Evolutionary conservation across 2,888 invertebrate genomes (phyloP).

Genomic region (Cosmorhoe ocellata): DNA sequence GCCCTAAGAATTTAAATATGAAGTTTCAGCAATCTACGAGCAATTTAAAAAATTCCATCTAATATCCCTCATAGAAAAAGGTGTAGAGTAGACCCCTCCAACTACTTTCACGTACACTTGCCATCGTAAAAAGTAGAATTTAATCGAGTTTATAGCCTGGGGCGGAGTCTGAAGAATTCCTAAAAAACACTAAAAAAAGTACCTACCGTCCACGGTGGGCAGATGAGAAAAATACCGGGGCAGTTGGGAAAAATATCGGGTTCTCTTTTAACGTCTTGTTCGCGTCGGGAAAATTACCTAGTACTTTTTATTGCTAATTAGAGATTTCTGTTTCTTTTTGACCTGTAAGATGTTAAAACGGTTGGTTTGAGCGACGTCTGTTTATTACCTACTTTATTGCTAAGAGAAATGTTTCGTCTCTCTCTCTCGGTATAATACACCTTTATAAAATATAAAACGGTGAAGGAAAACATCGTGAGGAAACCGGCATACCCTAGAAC

Average conservation of each 20-base stretch:
- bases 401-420: too few species aligned
- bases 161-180: slow-evolving; percentile 25
- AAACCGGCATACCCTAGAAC: too few species aligned
- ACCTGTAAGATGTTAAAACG: background rate
- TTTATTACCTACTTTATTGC: too few species aligned
- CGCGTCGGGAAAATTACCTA: background rate
- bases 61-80: slow-evolving; percentile 21
- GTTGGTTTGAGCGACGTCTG: background rate
- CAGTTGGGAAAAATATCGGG: background rate
- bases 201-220: background rate
- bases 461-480: too few species aligned
- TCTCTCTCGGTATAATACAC: too few species aligned
- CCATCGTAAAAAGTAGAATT: slow-evolving; percentile 48
- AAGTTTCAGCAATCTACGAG: slow-evolving; percentile 16
- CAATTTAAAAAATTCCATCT: slow-evolving; percentile 26
- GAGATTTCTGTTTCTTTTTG: slow-evolving; percentile 7
- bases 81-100: slow-evolving; percentile 6
- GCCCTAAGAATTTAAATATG: too few species aligned
- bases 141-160: slow-evolving; percentile 47
- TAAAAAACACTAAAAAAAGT: slow-evolving; percentile 18
- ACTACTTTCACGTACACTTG: slow-evolving; percentile 41
- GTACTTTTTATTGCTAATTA: slow-evolving; percentile 14
- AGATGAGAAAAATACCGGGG: background rate
- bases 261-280: background rate
- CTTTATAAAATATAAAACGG: too few species aligned